Conservation (phyloP, 2,888 invertebrate species). For the Monoplex corrugatus region DNA sequence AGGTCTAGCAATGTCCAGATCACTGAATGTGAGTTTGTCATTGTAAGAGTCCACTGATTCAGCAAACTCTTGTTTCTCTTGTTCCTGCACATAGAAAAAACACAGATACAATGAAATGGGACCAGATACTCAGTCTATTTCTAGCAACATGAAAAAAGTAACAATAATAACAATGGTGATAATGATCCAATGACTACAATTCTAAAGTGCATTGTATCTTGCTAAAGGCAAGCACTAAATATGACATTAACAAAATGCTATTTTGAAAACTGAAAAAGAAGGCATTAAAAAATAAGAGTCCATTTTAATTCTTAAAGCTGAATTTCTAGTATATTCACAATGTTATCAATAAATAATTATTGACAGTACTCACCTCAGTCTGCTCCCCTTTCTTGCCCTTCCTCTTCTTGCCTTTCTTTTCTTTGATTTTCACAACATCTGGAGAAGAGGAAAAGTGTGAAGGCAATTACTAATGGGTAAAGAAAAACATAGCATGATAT, state of each 20-base stretch:
- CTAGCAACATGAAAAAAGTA: background rate
- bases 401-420: conserved; percentile 68
- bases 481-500: no score
- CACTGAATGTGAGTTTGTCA: conserved; percentile 81
- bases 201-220: background rate
- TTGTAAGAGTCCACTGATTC: conserved; percentile 76
- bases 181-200: background rate
- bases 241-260: no score
- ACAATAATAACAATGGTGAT: background rate
- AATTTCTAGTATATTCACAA: no score
- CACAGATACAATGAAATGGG: background rate
- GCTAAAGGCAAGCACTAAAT: background rate
- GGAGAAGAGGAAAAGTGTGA: conserved; percentile 45
- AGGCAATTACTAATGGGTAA: no score
- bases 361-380: conserved; percentile 63
- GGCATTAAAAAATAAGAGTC: no score
- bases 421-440: conserved; percentile 74
- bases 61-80: conserved; percentile 75
- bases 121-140: background rate
- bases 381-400: conserved; percentile 61
- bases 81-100: conserved; percentile 60
- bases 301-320: no score
- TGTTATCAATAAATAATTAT: no score
- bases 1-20: conserved; percentile 98
- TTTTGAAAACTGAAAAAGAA: no score